Evolutionary conservation across 2,888 invertebrate species (phyloP).

Genomic region (Oscheius sp.): DNA sequence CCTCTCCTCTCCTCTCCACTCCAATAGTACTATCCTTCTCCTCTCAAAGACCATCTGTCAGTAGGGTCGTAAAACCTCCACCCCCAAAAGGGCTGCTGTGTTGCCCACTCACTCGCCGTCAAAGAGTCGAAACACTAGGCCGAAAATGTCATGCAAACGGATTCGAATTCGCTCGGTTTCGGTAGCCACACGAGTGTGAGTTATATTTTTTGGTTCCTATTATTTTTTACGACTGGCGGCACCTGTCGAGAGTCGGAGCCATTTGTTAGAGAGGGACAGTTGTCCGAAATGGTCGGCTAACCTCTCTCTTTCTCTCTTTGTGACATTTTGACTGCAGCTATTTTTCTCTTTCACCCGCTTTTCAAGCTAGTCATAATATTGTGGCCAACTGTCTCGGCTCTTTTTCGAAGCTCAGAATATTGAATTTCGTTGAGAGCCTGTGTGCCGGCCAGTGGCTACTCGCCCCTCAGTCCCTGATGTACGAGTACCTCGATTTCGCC

Average conservation of each 20-base stretch:
- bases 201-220: neutral
- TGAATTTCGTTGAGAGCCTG: neutral
- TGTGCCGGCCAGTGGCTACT: conserved; percentile 15
- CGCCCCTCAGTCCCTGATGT: neutral
- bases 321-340: neutral
- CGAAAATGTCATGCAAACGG: neutral
- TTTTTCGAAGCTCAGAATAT: conserved; percentile 1
- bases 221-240: neutral
- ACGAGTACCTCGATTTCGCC: conserved; percentile 15
- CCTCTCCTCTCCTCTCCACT: too few species aligned
- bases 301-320: neutral
- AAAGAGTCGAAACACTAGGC: neutral
- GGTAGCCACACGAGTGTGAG: neutral
- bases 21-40: too few species aligned
- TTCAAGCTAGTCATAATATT: neutral
- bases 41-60: conserved; percentile 23
- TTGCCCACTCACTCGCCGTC: neutral
- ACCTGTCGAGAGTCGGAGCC: conserved; percentile 12
- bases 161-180: neutral
- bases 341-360: neutral
- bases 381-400: conserved; percentile 3
- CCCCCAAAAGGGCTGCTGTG: neutral
- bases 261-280: neutral
- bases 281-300: neutral
- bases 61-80: conserved; percentile 5